Evolutionary conservation across 35 echinoderm and acorn worm species (phyloP).

Genomic region (Nesometra sesokonis): DNA sequence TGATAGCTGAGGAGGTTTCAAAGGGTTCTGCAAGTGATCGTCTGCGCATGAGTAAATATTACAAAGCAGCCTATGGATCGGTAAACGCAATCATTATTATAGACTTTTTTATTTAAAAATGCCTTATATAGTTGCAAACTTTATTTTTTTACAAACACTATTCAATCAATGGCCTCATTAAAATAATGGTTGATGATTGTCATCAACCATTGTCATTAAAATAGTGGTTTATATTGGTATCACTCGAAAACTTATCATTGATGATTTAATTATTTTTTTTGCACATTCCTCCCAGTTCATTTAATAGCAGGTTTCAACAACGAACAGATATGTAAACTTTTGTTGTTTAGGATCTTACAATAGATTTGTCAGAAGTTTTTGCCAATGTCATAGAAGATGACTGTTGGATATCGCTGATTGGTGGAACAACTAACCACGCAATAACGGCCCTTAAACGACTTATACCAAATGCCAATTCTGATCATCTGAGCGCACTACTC

Average conservation of each 20-base stretch:
- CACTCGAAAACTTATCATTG: too few relatives aligned
- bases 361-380: not conserved
- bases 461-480: not conserved
- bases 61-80: not conserved
- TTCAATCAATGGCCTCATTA: too few relatives aligned
- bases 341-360: not conserved
- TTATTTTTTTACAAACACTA: too few relatives aligned
- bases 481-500: not conserved
- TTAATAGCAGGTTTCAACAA: too few relatives aligned
- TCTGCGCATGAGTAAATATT: not conserved
- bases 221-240: too few relatives aligned
- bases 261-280: too few relatives aligned
- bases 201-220: too few relatives aligned
- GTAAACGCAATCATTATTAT: not conserved
- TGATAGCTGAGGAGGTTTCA: not conserved
- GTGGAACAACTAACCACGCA: not conserved
- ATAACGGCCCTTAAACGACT: not conserved
- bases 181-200: too few relatives aligned
- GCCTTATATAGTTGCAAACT: too few relatives aligned
- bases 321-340: too few relatives aligned
- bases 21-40: not conserved
- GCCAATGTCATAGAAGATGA: not conserved
- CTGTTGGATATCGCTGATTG: not conserved
- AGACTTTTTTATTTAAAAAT: too few relatives aligned
- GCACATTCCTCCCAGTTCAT: too few relatives aligned